Evolutionary conservation across 2,797 vertebrate genomes (phyloP).

Genomic region (Rhadinocentrus ornatus): DNA sequence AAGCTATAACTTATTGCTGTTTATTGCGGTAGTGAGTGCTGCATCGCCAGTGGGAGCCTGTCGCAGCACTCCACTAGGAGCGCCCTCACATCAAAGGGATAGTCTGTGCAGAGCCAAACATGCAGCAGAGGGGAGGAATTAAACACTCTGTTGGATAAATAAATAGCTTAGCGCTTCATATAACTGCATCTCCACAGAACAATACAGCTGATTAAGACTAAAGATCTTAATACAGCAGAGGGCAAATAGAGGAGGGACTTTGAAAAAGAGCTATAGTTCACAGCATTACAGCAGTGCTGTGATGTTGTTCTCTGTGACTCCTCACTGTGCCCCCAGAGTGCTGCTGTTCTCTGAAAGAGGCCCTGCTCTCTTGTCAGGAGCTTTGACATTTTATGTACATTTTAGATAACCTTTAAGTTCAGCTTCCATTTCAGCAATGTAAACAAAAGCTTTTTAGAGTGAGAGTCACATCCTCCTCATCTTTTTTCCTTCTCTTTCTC

Average conservation of each 20-base stretch:
- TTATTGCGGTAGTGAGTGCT: slow-evolving; percentile 46
- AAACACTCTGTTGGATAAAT: slow-evolving; percentile 81
- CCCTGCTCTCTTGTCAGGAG: slow-evolving; percentile 59
- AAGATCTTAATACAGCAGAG: slow-evolving; percentile 75
- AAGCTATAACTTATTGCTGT: slow-evolving; percentile 55
- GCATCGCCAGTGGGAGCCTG: slow-evolving; percentile 60
- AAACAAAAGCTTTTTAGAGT: slow-evolving; percentile 68
- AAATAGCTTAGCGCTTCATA: slow-evolving; percentile 80
- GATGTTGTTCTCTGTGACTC: slow-evolving; percentile 62
- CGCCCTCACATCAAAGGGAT: slow-evolving; percentile 67
- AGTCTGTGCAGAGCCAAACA: slow-evolving; percentile 51
- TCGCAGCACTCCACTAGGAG: slow-evolving; percentile 55
- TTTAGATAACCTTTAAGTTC: slow-evolving; percentile 76
- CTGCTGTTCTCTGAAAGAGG: slow-evolving; percentile 57
- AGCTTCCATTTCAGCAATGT: slow-evolving; percentile 62
- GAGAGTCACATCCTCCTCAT: slow-evolving; percentile 49
- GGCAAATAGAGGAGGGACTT: slow-evolving; percentile 72
- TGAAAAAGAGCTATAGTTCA: slow-evolving; percentile 56
- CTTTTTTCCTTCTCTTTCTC: slow-evolving; percentile 5
- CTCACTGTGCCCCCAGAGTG: slow-evolving; percentile 51
- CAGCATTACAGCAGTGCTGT: slow-evolving; percentile 49
- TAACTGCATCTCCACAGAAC: slow-evolving; percentile 72
- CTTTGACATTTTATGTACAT: slow-evolving; percentile 75
- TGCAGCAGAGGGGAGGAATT: slow-evolving; percentile 63
- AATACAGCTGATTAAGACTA: slow-evolving; percentile 77